phyloP scores from a whole-genome alignment of 23 tunicate genomes.

The Corella eumyota region DNA sequence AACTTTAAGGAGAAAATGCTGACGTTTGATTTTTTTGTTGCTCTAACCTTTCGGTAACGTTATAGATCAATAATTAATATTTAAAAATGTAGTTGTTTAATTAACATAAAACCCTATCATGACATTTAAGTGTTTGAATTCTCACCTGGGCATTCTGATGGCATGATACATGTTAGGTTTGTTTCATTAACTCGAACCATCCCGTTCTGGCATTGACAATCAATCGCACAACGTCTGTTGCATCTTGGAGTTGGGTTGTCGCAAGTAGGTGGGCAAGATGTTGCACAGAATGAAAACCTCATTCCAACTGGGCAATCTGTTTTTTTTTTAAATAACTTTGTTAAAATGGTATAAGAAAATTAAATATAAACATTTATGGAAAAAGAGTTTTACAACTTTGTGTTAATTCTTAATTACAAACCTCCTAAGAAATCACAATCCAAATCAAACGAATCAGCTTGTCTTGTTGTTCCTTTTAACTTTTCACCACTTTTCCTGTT shows the following conservation, averaged over 20 bases:
- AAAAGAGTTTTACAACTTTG: too few species aligned
- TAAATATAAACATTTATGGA: too few species aligned
- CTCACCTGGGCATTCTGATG: conserved; percentile 19
- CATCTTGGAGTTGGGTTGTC: conserved; percentile 12
- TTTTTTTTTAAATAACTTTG: too few species aligned
- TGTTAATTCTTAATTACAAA: too few species aligned
- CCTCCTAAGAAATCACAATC: conserved; percentile 28
- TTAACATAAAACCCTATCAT: too few species aligned
- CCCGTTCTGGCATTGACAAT: conserved; percentile 17
- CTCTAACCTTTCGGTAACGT: too few species aligned
- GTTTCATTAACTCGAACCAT: background rate
- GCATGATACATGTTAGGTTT: conserved; percentile 10
- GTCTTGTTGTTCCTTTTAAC: conserved; percentile 16
- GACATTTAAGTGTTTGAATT: too few species aligned
- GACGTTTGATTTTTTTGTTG: too few species aligned
- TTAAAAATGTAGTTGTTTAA: too few species aligned
- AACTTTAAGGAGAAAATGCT: too few species aligned
- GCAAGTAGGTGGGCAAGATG: conserved; percentile 24
- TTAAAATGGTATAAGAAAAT: background rate
- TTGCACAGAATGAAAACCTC: conserved; percentile 14
- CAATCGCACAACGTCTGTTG: conserved; percentile 7
- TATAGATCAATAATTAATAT: too few species aligned
- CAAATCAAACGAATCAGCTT: background rate
- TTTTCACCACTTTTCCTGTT: conserved; percentile 10
- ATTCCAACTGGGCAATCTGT: conserved; percentile 17